Percentiles rank a stretch among this genome's conserved stretches.
phyloP scores from a whole-genome alignment of 2,797 vertebrate genomes.

The Cuculus canorus region DNA sequence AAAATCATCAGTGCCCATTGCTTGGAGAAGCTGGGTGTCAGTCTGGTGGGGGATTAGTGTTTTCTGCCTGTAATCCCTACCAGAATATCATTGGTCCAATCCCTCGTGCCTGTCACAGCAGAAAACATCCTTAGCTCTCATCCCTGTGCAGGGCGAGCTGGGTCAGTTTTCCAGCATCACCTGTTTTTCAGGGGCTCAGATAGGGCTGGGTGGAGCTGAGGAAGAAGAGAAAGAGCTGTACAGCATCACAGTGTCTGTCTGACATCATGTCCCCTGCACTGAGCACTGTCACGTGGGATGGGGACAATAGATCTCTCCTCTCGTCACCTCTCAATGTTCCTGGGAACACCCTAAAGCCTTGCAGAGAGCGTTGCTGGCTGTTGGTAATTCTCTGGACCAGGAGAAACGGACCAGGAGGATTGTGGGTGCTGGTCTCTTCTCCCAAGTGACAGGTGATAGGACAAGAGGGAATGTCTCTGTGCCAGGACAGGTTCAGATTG shows the following conservation, averaged over 20 bases:
- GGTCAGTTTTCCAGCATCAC: neutral
- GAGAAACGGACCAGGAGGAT: too few relatives aligned
- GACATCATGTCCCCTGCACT: neutral
- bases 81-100: neutral
- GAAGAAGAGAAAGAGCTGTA: neutral
- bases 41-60: neutral
- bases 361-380: too few relatives aligned
- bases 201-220: neutral
- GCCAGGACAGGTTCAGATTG: too few relatives aligned
- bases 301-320: neutral
- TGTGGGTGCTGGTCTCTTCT: too few relatives aligned
- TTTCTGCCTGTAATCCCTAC: neutral
- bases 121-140: neutral
- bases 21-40: neutral
- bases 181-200: neutral
- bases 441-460: too few relatives aligned
- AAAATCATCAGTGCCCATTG: neutral
- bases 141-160: neutral
- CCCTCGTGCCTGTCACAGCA: accelerated
- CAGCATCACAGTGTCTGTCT: neutral
- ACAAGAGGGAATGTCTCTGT: too few relatives aligned
- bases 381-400: neutral
- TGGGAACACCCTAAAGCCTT: neutral
- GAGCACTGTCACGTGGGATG: neutral
- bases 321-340: neutral